These are phyloP conservation scores for Pelobates fuscus DNA, from an alignment of 2,113 vertebrate genomes.

Conservation along the genomic window DNA sequence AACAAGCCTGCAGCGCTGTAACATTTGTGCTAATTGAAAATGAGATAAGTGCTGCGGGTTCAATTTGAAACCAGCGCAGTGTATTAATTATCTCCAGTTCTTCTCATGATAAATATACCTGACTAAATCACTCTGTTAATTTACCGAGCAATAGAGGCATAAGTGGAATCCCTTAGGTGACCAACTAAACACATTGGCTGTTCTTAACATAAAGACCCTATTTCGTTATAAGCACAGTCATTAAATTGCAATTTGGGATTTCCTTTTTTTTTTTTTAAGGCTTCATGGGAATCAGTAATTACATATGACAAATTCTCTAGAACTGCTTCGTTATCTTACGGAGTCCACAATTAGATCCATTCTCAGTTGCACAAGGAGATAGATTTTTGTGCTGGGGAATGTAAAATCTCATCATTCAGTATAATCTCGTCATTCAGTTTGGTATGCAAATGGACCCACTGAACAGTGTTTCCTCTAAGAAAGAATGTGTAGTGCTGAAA, in stretches of 20 bases:
- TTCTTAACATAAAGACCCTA: conserved; percentile 59
- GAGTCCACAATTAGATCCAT: not conserved
- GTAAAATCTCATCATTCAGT: too few species aligned
- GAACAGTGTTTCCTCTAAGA: too few species aligned
- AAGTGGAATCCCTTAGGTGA: conserved; percentile 78
- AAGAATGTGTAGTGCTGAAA: too few species aligned
- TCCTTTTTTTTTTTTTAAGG: conserved; percentile 24
- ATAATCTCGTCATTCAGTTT: too few species aligned
- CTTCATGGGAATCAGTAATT: conserved; percentile 32
- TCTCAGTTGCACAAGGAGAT: not conserved
- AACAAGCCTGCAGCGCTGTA: conserved; percentile 78
- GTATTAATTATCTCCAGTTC: conserved; percentile 82
- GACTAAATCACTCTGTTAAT: conserved; percentile 79
- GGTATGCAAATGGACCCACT: too few species aligned
- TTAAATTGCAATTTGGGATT: conserved; percentile 21
- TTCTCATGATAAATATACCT: conserved; percentile 81
- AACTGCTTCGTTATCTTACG: rapidly evolving
- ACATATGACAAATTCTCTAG: not conserved
- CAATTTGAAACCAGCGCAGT: conserved; percentile 83
- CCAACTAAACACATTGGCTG: conserved; percentile 59
- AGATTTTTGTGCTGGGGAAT: too few species aligned
- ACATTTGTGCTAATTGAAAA: conserved; percentile 85
- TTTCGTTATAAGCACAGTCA: conserved; percentile 46
- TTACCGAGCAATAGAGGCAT: conserved; percentile 75
- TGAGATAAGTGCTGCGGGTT: conserved; percentile 85